Percentiles rank a stretch among this genome's conserved stretches.
Evolutionary conservation across 2,113 vertebrate species (phyloP).

Genomic region (Hirundichthys speculiger): DNA sequence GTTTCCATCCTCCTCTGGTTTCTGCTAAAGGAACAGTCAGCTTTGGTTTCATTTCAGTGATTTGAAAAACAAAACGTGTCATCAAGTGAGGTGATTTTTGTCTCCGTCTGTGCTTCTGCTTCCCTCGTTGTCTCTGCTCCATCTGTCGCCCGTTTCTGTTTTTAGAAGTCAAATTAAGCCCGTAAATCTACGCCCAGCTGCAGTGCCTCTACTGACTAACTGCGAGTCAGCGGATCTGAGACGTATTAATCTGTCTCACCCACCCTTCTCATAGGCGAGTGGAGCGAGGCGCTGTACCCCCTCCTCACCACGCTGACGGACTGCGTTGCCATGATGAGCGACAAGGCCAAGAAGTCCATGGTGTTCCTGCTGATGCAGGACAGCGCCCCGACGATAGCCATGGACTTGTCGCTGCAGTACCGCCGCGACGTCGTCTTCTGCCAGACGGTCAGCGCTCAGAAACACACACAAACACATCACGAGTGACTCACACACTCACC

Average conservation of each 20-base stretch:
- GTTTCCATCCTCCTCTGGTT: no score
- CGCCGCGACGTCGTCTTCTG: conserved; percentile 98
- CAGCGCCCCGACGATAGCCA: conserved; percentile 91
- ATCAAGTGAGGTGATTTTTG: no score
- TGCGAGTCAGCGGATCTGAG: no score
- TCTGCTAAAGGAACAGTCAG: no score
- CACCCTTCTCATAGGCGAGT: conserved; percentile 84
- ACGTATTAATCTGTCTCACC: no score
- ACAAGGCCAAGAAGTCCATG: conserved; percentile 97
- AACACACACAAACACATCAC: conserved; percentile 8
- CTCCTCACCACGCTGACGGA: conserved; percentile 95
- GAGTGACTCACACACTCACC: not conserved
- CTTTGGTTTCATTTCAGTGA: no score
- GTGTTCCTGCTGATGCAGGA: conserved; percentile 99
- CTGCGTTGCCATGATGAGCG: conserved; percentile 98
- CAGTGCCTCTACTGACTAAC: not conserved
- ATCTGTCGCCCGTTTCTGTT: conserved; percentile 17
- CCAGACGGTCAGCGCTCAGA: conserved; percentile 87
- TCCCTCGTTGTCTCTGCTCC: conserved; percentile 24
- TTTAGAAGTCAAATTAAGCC: not conserved
- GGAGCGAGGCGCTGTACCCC: conserved; percentile 97
- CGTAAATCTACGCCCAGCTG: no score
- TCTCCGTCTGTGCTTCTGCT: conserved; percentile 32
- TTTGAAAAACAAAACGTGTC: not conserved
- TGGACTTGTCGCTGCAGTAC: conserved; percentile 92